These are phyloP conservation scores for Tachycineta bicolor DNA, from an alignment of 2,113 vertebrate species.

Conservation along the genomic window DNA sequence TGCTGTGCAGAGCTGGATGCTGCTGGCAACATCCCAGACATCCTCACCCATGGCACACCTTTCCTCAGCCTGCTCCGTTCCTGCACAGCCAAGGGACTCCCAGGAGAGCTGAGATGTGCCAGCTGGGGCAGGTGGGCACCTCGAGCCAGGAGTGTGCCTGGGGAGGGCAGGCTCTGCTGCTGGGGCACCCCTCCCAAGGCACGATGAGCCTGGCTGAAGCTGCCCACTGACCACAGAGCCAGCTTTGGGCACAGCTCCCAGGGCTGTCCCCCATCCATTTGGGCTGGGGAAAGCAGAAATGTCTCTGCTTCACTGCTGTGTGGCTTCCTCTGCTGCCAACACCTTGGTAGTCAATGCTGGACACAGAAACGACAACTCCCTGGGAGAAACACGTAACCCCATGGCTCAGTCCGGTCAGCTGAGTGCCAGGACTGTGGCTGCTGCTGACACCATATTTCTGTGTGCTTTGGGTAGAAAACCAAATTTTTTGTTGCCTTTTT, in stretches of 20 bases:
- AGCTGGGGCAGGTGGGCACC: accelerated
- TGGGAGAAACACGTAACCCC: neutral
- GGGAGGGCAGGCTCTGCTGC: neutral
- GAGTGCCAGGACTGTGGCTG: neutral
- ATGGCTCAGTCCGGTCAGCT: neutral
- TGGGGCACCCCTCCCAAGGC: neutral
- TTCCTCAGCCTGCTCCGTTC: neutral
- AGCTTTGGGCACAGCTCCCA: neutral
- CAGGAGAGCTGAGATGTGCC: neutral
- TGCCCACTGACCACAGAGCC: neutral
- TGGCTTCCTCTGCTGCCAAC: neutral
- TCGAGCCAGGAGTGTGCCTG: neutral
- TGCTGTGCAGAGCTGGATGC: neutral
- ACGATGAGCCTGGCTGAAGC: neutral
- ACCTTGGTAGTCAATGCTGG: neutral
- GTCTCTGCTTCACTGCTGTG: neutral
- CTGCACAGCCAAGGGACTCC: neutral
- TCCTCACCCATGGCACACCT: neutral
- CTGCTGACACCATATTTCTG: neutral
- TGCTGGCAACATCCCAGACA: neutral
- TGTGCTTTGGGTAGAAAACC: neutral
- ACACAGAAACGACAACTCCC: accelerated
- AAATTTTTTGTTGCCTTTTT: neutral
- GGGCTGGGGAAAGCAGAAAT: neutral
- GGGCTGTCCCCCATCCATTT: neutral